Evolutionary conservation across 2,888 invertebrate species (phyloP).

Genomic region (Macaria liturata): DNA sequence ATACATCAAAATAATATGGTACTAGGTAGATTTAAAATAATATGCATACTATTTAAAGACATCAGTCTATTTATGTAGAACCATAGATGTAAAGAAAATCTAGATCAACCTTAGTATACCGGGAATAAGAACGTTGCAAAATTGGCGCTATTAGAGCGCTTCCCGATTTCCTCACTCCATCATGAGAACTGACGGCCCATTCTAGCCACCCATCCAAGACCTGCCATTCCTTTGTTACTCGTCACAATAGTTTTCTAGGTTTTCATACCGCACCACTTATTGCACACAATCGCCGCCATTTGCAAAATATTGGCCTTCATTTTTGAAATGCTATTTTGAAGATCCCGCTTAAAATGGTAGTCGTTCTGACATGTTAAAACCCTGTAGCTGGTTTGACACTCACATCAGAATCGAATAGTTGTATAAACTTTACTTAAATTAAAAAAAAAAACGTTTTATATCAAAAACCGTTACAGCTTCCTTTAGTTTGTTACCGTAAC

Average conservation of each 20-base stretch:
- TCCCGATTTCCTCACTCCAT: slow-evolving; percentile 51
- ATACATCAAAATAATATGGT: no score
- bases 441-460: no score
- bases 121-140: slow-evolving; percentile 41
- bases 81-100: background rate
- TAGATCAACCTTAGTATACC: slow-evolving; percentile 11
- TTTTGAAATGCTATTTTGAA: slow-evolving; percentile 7
- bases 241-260: slow-evolving; percentile 61
- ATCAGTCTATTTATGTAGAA: background rate
- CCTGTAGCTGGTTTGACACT: no score
- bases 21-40: no score
- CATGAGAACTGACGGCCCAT: slow-evolving; percentile 50
- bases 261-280: slow-evolving; percentile 44
- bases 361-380: no score
- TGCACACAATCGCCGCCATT: slow-evolving; percentile 17
- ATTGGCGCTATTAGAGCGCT: slow-evolving; percentile 46
- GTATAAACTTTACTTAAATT: no score
- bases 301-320: slow-evolving; percentile 31
- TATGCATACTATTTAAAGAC: no score
- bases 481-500: slow-evolving; percentile 21
- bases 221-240: slow-evolving; percentile 69
- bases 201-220: slow-evolving; percentile 48
- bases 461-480: slow-evolving; percentile 29
- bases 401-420: no score
- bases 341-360: no score